A percentile compares a stretch with the other conserved stretches of the same genome.
Conservation (phyloP, 2,113 vertebrate genomes). For the Paradoxurus hermaphroditus region DNA sequence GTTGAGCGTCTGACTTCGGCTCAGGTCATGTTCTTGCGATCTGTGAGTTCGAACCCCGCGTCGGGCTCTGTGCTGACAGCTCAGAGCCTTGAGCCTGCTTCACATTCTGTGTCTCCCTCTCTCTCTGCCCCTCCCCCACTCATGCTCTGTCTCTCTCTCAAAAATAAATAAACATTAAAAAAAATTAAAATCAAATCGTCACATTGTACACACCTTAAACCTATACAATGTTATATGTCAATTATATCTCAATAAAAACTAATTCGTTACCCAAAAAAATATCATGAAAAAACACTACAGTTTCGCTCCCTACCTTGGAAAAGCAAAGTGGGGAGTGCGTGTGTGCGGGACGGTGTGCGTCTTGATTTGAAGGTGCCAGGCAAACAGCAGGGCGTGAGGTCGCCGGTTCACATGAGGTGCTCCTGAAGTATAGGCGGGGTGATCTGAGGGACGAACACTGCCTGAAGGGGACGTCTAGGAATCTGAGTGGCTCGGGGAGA, state of each 20-base stretch:
- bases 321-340: background rate
- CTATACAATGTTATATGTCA: background rate
- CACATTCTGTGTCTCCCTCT: too few species aligned
- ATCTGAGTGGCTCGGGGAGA: background rate
- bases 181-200: background rate
- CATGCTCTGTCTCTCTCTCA: too few species aligned
- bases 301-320: background rate
- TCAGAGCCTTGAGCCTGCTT: too few species aligned
- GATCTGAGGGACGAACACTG: background rate
- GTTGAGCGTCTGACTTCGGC: too few species aligned
- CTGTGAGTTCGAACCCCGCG: too few species aligned
- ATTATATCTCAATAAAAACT: background rate
- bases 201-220: background rate
- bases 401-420: background rate
- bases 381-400: background rate
- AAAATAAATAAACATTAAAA: too few species aligned
- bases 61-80: too few species aligned
- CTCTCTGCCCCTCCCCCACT: too few species aligned
- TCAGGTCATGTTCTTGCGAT: too few species aligned
- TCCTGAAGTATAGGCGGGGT: background rate
- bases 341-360: background rate
- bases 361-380: background rate
- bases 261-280: background rate
- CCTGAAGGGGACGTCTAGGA: background rate
- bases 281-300: background rate